Evolutionary conservation across 2,113 vertebrate genomes (phyloP).

Genomic region (Mola mola): DNA sequence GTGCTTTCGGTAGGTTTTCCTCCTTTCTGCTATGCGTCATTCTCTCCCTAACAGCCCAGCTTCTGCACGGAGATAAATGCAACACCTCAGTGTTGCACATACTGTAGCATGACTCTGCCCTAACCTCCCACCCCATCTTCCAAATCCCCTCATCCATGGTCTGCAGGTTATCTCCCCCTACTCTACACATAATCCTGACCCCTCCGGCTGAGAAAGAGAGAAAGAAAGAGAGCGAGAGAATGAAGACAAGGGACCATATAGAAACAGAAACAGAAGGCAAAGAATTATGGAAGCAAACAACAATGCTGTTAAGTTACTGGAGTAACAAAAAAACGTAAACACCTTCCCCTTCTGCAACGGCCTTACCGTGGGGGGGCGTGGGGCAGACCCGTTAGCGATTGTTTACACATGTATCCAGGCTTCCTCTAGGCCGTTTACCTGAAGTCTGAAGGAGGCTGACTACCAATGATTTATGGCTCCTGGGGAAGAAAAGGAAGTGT

Average conservation of each 20-base stretch:
- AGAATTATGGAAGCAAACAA: constrained; percentile 31
- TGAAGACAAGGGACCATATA: constrained; percentile 21
- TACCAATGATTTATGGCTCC: constrained; percentile 81
- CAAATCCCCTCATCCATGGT: constrained; percentile 65
- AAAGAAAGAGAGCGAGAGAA: constrained; percentile 8
- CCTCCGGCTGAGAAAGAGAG: constrained; percentile 33
- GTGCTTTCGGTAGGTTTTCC: constrained; percentile 42
- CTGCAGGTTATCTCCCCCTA: constrained; percentile 63
- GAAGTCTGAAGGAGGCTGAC: constrained; percentile 67
- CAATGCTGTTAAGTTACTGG: constrained; percentile 42
- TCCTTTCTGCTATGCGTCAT: constrained; percentile 40
- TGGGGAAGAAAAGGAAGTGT: constrained; percentile 80
- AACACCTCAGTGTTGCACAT: constrained; percentile 27
- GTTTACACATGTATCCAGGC: constrained; percentile 78
- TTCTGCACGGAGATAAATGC: constrained; percentile 44
- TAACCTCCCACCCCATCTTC: constrained; percentile 28
- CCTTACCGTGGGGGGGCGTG: constrained; percentile 27
- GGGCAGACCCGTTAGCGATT: constrained; percentile 67
- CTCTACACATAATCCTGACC: constrained; percentile 62
- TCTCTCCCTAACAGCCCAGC: constrained; percentile 32
- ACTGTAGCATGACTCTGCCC: no score
- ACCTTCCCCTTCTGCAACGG: constrained; percentile 60
- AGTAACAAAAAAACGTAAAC: constrained; percentile 65
- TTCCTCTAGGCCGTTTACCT: constrained; percentile 69
- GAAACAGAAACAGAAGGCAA: constrained; percentile 20